Base-by-base conservation (phyloP, 2,113 vertebrate species). In the Paedocypris sp. region DNA sequence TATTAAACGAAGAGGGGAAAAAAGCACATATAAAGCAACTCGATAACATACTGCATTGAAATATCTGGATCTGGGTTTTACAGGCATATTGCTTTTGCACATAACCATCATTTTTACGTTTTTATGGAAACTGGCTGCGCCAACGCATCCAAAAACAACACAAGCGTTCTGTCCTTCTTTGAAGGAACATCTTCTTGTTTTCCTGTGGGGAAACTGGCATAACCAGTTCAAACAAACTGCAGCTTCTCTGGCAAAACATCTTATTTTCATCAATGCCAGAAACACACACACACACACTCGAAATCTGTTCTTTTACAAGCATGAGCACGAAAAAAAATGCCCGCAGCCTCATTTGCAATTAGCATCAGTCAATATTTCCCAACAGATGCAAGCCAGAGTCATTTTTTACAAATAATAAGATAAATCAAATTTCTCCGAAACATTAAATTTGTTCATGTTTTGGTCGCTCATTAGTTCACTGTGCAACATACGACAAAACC, bases 61-160 rank as follows among this genome's bases (percentile, higher is more conserved):
- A 53, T 43, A 42, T 50, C 29, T 22, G 2, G 11, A 20, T 35
- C 41, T 18, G 4, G 9, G 28, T 26, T 51, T 52, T 64, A 47
- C 43, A 42, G 39, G 20, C 20, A 35, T 22, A 51, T 20, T 31
- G 5, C 38, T 20, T 57, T n/a, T 22, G 20, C 33, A 28, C 23
- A 19, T 36, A 33, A 26, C 18, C 15, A 43, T 52, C 26, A 36
- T 29, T 19, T 54, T 22, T 36, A 26, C 32, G 13, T 60, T 4
- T 38, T 32, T 58, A 31, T 16, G 49, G 54, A 64, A 46, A 28
- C 32, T 33, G 42, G 10, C 19, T 8, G 13, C 43, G 59, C 29
- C 29, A 6, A 49, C 22, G 39, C 22, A 18, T 60, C 39, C 54
- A 54, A 19, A 62, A 51, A 51, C 22, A 35, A 46, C n/a, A 57